Conservation (phyloP, 2,113 vertebrate species). For the Pycnonotus jocosus region DNA sequence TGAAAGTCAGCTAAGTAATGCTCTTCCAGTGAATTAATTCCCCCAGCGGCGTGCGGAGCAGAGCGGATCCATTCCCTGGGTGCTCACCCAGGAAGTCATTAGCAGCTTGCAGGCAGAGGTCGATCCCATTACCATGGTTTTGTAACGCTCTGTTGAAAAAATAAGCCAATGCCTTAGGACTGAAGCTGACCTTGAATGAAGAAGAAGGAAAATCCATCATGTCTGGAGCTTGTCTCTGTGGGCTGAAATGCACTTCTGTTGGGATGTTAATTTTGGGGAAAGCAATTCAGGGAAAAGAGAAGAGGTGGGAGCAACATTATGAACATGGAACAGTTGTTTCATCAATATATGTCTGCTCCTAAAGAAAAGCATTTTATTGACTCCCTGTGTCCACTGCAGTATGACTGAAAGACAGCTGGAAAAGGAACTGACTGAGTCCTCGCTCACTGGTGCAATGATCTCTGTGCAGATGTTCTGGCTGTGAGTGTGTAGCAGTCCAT, state of each 20-base stretch:
- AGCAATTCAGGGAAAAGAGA: background rate
- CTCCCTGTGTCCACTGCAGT: background rate
- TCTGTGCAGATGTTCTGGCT: background rate
- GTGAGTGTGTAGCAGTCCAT: background rate
- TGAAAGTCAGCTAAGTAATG: conserved; percentile 2
- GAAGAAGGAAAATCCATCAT: background rate
- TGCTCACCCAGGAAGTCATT: conserved; percentile 52
- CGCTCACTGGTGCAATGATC: rapidly evolving
- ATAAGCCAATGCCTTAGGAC: background rate
- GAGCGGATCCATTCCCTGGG: conserved; percentile 7
- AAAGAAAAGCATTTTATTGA: background rate
- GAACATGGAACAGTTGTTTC: background rate
- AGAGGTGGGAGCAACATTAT: background rate
- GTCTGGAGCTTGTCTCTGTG: background rate
- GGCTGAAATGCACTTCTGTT: background rate
- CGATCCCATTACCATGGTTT: conserved; percentile 27
- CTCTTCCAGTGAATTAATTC: background rate
- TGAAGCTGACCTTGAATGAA: conserved; percentile 19
- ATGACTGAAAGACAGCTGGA: background rate
- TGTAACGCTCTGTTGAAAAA: background rate
- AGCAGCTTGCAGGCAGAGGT: conserved; percentile 41
- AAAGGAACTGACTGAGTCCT: background rate
- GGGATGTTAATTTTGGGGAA: background rate
- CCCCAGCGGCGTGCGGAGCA: background rate
- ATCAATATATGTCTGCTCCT: background rate